Evolutionary conservation across 1,140 invertebrate species (phyloP).

Genomic region (Tetramorium parvispinum): DNA sequence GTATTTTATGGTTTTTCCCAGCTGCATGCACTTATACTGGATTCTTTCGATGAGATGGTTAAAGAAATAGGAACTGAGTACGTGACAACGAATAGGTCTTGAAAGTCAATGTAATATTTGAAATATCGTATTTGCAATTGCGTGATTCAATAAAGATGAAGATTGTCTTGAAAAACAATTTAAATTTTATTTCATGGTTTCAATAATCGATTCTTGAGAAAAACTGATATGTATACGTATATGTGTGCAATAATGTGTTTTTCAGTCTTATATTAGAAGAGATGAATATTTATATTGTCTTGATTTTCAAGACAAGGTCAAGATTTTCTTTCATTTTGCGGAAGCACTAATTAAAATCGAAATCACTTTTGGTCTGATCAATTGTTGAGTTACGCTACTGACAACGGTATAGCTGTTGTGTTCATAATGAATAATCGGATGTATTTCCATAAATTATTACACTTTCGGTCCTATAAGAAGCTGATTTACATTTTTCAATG

Average conservation of each 20-base stretch:
- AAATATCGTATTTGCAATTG: background rate
- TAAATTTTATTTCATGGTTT: background rate
- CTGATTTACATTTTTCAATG: constrained; percentile 18
- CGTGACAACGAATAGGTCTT: background rate
- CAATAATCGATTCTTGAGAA: background rate
- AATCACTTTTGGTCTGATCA: background rate
- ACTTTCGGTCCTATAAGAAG: constrained; percentile 55
- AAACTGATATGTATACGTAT: background rate
- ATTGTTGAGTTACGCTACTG: constrained; percentile 49
- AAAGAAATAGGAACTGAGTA: no score
- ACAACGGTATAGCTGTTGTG: constrained; percentile 5
- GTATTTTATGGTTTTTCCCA: no score
- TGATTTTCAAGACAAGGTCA: no score
- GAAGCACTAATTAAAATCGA: no score
- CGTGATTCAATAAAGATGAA: background rate
- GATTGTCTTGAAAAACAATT: background rate
- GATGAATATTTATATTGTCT: background rate
- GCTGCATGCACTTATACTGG: no score
- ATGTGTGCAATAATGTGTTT: no score
- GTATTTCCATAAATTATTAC: constrained; percentile 71
- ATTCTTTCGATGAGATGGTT: no score
- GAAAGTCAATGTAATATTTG: background rate
- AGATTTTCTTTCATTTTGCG: no score
- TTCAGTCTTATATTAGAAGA: background rate
- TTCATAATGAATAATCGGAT: constrained; percentile 70